Evolutionary conservation across 1,140 invertebrate species (phyloP).

Genomic region (Ruditapes philippinarum): DNA sequence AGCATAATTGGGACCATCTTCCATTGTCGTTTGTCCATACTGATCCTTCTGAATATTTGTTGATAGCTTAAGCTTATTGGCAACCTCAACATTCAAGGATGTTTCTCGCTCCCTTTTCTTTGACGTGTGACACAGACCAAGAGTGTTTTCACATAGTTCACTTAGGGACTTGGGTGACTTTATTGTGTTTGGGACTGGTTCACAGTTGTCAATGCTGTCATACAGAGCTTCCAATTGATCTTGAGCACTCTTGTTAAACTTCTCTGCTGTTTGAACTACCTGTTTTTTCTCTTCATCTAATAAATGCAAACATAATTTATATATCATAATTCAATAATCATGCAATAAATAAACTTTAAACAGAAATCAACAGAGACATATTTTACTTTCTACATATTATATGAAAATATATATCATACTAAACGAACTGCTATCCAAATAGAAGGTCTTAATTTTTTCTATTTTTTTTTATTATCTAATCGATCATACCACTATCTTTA

Average conservation of each 20-base stretch:
- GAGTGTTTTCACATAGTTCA: conserved; percentile 14
- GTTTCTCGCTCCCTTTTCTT: not conserved
- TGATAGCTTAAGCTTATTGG: not conserved
- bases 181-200: not conserved
- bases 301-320: too few relatives aligned
- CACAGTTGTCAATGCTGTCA: conserved; percentile 23
- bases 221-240: conserved; percentile 48
- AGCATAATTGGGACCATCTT: conserved; percentile 20
- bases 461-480: too few relatives aligned
- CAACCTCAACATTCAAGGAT: not conserved
- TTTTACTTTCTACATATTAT: not conserved
- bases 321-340: too few relatives aligned
- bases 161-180: conserved; percentile 24
- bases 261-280: not conserved
- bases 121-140: not conserved
- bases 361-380: not conserved
- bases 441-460: too few relatives aligned
- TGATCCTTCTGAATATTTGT: not conserved
- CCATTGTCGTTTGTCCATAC: not conserved
- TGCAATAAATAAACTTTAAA: too few relatives aligned
- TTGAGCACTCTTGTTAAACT: not conserved
- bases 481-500: too few relatives aligned
- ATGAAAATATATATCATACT: not conserved
- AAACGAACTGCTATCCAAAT: too few relatives aligned
- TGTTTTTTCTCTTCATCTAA: not conserved